phyloP scores from a whole-genome alignment of 1,140 invertebrate genomes.

The Gonioctena quinquepunctata region DNA sequence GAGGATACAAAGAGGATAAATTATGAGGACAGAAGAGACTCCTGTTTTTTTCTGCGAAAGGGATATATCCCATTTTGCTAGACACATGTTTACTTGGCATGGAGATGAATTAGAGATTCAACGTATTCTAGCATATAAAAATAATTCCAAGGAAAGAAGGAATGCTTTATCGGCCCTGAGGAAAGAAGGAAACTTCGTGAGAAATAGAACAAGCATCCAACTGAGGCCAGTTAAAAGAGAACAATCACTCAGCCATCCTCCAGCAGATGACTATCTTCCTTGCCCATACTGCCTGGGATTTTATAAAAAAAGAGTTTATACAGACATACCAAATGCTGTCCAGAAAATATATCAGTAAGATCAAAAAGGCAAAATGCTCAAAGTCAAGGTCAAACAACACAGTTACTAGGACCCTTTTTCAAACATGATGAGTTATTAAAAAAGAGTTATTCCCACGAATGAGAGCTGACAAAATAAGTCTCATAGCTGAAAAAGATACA shows the following conservation, averaged over 20 bases:
- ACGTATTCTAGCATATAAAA: not conserved
- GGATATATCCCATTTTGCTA: slow-evolving; percentile 10
- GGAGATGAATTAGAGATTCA: slow-evolving; percentile 3
- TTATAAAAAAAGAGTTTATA: slow-evolving; percentile 12
- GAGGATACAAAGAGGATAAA: not conserved
- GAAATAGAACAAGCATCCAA: no score
- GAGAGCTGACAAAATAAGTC: slow-evolving; percentile 11
- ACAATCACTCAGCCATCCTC: not conserved
- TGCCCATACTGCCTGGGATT: slow-evolving; percentile 17
- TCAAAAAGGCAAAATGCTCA: not conserved
- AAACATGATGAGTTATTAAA: slow-evolving; percentile 13
- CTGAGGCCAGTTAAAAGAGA: not conserved
- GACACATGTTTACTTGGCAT: slow-evolving; percentile 11
- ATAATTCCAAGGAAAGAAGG: slow-evolving; percentile 8
- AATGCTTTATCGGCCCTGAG: not conserved
- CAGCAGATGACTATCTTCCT: slow-evolving; percentile 9
- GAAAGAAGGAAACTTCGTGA: no score
- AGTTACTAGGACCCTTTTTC: slow-evolving; percentile 1
- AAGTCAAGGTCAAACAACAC: slow-evolving; percentile 14
- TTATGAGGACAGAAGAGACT: slow-evolving; percentile 11
- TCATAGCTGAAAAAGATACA: slow-evolving; percentile 14
- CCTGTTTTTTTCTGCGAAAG: slow-evolving; percentile 15
- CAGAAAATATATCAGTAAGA: no score
- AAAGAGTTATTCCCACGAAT: slow-evolving; percentile 12
- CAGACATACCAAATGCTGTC: slow-evolving; percentile 12